Base-by-base conservation (phyloP, 2,888 invertebrate species). In the Baccha elongata region DNA sequence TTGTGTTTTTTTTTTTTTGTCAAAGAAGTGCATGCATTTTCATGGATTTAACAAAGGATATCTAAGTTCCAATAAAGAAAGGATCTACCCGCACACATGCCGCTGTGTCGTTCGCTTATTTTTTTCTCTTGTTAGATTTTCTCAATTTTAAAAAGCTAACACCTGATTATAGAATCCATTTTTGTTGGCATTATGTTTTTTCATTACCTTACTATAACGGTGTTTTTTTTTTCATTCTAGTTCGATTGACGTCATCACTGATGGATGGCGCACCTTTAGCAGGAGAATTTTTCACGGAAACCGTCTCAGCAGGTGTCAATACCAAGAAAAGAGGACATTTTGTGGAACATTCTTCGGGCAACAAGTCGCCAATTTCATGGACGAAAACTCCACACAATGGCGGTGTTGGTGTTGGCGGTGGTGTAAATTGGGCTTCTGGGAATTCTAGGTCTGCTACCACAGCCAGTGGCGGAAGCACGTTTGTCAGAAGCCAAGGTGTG, bases 321-420 rank as follows among this genome's bases (percentile, higher is more conserved):
- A 84, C 83, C 26, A 85, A 85, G 65, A 87, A 86, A 71, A 86
- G 87, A 74, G 88, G 88, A 53, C 87, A 86, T 65, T 88, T 88
- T 79, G 86, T 87, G 15, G 85, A 86, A 60, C 86, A 87, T 78
- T 69, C 84, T 72, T 78, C 85, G 42, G 86, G 87, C 86, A 88
- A 88, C 87, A 88, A 87, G 87, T 87, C 87, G 86, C 87, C 87
- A 85, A 86, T 87, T 84, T 86, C 87, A 85, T 87, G 86, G 87
- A 86, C 87, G 84, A 86, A 81, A 78, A 46, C 86, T 79, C 79
- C 86, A 42, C 87, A 84, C 71, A 85, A 85, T 65, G 85, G 68
- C 42, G 86, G 84, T 50, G 19, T 32, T 15, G 8, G 15, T 17
- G 40, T 7, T 6, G 40, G 5, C 15, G 75, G 40, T 42, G 78